These are phyloP conservation scores for Argyra leucocephala DNA, from an alignment of 2,888 invertebrate genomes.

Conservation along the genomic window DNA sequence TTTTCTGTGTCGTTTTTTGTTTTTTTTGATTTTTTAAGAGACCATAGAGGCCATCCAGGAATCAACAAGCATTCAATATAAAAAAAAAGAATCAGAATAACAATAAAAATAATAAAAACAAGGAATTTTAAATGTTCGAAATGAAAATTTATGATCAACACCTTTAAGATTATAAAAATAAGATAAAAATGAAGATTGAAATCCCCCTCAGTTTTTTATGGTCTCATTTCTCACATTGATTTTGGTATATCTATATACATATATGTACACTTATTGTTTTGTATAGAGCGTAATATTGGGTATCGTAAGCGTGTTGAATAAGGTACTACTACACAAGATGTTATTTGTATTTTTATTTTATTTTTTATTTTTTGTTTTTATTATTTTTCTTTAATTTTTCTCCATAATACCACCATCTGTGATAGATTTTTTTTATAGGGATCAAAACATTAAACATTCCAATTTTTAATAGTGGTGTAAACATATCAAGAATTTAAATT, in stretches of 20 bases:
- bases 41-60: background rate
- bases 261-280: background rate
- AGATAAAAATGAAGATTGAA: constrained; percentile 21
- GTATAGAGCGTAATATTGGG: background rate
- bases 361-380: no score
- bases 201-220: constrained; percentile 7
- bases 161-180: constrained; percentile 31
- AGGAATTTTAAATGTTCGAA: constrained; percentile 23
- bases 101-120: constrained; percentile 9
- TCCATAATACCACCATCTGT: no score
- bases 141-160: constrained; percentile 43
- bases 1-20: background rate
- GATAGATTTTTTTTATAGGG: no score
- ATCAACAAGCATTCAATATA: background rate
- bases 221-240: constrained; percentile 1
- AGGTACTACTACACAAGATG: background rate
- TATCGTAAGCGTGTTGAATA: background rate
- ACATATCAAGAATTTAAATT: no score
- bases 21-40: background rate
- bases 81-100: background rate
- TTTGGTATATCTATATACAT: background rate
- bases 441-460: no score
- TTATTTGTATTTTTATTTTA: no score
- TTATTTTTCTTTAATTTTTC: no score
- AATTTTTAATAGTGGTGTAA: no score